A percentile compares a stretch with the other conserved stretches of the same genome.
Conservation (phyloP, 1,140 invertebrate species). For the Drosophila micromelanica region DNA sequence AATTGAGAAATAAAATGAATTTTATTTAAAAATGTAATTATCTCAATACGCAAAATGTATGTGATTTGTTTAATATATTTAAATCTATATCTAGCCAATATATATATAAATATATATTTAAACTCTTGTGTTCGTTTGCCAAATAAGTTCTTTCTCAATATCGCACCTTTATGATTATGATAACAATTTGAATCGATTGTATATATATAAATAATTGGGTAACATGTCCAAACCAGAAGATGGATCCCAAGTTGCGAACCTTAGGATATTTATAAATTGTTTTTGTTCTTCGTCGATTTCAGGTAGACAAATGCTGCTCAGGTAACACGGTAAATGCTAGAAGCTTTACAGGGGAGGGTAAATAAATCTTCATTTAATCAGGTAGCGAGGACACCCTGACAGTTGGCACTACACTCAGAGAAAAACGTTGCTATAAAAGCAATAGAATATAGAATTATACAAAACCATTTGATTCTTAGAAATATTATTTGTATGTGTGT, state of each 20-base stretch:
- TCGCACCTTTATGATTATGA: neutral
- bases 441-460: neutral
- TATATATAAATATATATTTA: no score
- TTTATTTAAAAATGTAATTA: no score
- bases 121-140: no score
- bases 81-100: no score
- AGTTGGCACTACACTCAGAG: neutral
- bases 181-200: no score
- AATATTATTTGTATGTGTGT: no score
- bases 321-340: constrained; percentile 3
- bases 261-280: neutral
- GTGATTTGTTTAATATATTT: no score
- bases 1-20: no score
- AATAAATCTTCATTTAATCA: constrained; percentile 19
- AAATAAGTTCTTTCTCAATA: no score
- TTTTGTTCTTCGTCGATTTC: neutral
- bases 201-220: no score
- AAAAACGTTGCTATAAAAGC: neutral
- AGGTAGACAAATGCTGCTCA: constrained; percentile 2
- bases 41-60: no score
- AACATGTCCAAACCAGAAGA: neutral
- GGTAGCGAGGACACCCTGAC: constrained; percentile 15
- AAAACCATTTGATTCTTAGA: no score
- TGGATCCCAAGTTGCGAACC: neutral
- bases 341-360: constrained; percentile 15